phyloP scores from a whole-genome alignment of 2,888 invertebrate genomes.

The Lasius platythorax region DNA sequence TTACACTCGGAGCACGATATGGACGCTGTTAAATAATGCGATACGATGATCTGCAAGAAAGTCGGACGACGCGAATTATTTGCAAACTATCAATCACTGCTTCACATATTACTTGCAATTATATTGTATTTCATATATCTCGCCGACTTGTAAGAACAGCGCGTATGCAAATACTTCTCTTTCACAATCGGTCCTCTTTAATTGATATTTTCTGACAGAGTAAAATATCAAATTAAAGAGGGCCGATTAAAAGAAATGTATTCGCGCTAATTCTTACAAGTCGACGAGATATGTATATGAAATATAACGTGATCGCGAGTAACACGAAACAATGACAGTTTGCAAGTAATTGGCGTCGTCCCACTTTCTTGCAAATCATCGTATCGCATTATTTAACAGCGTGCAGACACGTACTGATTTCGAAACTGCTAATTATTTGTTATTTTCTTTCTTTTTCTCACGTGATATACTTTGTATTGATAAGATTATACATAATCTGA shows the following conservation, averaged over 20 bases:
- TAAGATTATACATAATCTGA: background rate
- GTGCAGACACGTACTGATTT: background rate
- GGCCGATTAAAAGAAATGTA: background rate
- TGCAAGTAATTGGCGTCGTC: background rate
- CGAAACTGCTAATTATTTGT: background rate
- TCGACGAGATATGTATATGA: background rate
- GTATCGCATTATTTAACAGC: slow-evolving; percentile 26
- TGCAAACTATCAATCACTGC: slow-evolving; percentile 3
- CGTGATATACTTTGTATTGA: background rate
- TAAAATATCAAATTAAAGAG: background rate
- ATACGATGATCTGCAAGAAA: slow-evolving; percentile 25
- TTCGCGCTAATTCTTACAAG: background rate
- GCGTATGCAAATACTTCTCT: background rate
- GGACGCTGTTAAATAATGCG: slow-evolving; percentile 33
- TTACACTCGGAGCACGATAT: slow-evolving; percentile 31
- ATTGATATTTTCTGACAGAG: background rate
- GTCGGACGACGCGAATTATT: background rate
- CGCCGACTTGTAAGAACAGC: background rate
- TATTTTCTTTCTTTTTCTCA: background rate
- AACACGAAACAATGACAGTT: slow-evolving; percentile 10
- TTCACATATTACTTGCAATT: slow-evolving; percentile 7
- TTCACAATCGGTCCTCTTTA: background rate
- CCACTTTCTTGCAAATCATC: slow-evolving; percentile 12
- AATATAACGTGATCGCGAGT: background rate
- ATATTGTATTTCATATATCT: background rate